Conservation (phyloP, 1,140 invertebrate species). For the Pseudomyrmex pallidus region DNA sequence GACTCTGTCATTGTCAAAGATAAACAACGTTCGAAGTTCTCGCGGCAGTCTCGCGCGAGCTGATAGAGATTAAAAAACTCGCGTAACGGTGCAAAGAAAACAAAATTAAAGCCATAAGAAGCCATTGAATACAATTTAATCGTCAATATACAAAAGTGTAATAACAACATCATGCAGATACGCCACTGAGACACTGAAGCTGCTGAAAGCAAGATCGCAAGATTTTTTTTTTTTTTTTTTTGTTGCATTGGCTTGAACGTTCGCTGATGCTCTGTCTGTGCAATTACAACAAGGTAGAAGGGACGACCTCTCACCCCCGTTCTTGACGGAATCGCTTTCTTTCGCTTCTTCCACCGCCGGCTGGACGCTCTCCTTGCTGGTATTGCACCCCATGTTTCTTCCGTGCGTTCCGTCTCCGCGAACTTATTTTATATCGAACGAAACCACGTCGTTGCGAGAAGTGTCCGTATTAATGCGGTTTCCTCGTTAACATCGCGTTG, state of each 20-base stretch:
- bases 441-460: not conserved
- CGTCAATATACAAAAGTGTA: not conserved
- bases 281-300: conserved; percentile 12
- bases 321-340: conserved; percentile 78
- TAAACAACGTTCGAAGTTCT: conserved; percentile 37
- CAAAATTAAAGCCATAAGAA: not conserved
- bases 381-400: conserved; percentile 82
- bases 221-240: no score
- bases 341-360: conserved; percentile 82
- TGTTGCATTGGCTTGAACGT: not conserved
- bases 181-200: not conserved
- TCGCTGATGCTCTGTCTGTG: not conserved
- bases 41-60: not conserved
- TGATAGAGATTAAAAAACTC: not conserved
- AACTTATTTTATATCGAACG: conserved; percentile 3
- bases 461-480: conserved; percentile 14
- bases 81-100: not conserved
- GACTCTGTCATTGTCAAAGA: conserved; percentile 38
- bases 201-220: not conserved
- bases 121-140: conserved; percentile 3
- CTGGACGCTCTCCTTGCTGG: conserved; percentile 83
- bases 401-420: conserved; percentile 1
- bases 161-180: not conserved
- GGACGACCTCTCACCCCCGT: conserved; percentile 78
- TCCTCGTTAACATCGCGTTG: conserved; percentile 61